These are phyloP conservation scores for Scaptomyza hsui DNA, from an alignment of 1,140 invertebrate species.

Conservation along the genomic window DNA sequence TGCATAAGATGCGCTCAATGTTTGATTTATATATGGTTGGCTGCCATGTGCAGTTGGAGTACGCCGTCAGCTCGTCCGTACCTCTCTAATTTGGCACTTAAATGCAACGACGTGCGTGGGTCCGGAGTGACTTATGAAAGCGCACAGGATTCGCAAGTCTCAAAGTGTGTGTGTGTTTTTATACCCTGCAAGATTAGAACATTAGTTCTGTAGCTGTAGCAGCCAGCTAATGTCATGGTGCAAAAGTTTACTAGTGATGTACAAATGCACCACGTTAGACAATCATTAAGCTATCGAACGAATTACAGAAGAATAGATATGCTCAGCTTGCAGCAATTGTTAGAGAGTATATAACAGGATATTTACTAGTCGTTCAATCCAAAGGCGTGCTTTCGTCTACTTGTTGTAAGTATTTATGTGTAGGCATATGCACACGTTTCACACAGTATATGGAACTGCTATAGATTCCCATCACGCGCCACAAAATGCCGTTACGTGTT, in stretches of 20 bases:
- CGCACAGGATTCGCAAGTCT: conserved; percentile 8
- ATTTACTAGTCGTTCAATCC: not conserved
- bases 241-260: no score
- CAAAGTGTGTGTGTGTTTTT: conserved; percentile 5
- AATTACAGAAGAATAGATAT: no score
- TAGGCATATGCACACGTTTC: conserved; percentile 76
- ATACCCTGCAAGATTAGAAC: no score
- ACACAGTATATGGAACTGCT: conserved; percentile 30
- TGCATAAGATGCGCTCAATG: conserved; percentile 47
- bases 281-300: no score
- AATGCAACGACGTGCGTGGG: conserved; percentile 77
- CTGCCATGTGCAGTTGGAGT: conserved; percentile 53
- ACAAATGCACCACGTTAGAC: no score
- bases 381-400: not conserved
- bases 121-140: conserved; percentile 39
- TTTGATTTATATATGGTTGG: conserved; percentile 57
- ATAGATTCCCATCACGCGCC: conserved; percentile 73
- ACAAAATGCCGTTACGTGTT: conserved; percentile 79
- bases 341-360: not conserved
- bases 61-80: conserved; percentile 33
- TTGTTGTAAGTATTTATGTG: conserved; percentile 20
- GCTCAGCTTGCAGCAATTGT: no score
- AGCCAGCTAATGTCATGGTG: no score
- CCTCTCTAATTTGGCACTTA: conserved; percentile 75
- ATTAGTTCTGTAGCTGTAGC: no score